Evolutionary conservation across 2,888 invertebrate genomes (phyloP).

Genomic region (Empis livida): DNA sequence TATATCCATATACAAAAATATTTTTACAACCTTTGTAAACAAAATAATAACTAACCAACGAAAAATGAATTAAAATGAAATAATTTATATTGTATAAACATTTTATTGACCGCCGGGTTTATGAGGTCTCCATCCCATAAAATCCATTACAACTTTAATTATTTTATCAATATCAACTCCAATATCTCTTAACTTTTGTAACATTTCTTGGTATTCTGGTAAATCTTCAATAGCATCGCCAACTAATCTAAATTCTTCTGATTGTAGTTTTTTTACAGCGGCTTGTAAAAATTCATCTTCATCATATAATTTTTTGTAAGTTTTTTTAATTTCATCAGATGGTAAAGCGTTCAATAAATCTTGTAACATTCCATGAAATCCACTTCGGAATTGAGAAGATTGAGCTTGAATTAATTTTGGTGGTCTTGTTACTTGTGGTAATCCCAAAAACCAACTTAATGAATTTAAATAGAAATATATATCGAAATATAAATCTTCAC

Average conservation of each 20-base stretch:
- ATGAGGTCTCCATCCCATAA: slow-evolving; percentile 8
- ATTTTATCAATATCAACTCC: slow-evolving; percentile 7
- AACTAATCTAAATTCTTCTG: slow-evolving; percentile 9
- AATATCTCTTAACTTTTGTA: slow-evolving; percentile 4
- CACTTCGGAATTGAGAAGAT: background rate
- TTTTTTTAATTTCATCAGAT: slow-evolving; percentile 4
- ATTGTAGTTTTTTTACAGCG: slow-evolving; percentile 9
- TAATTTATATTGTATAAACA: too few species aligned
- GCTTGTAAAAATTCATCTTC: slow-evolving; percentile 8
- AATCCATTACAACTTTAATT: slow-evolving; percentile 7
- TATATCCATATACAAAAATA: too few species aligned
- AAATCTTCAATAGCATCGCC: slow-evolving; percentile 11
- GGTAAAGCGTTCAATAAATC: slow-evolving; percentile 8
- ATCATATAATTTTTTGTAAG: slow-evolving; percentile 1
- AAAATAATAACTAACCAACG: too few species aligned
- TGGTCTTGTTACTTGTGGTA: slow-evolving; percentile 9
- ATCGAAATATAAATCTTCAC: slow-evolving; percentile 10
- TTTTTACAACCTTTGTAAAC: too few species aligned
- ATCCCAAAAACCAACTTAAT: slow-evolving; percentile 8
- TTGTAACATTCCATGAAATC: slow-evolving; percentile 8
- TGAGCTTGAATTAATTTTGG: background rate
- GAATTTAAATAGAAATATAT: slow-evolving; percentile 11
- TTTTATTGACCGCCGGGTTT: background rate
- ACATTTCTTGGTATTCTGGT: slow-evolving; percentile 7
- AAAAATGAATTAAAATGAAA: too few species aligned